Evolutionary conservation across 2,113 vertebrate genomes (phyloP).

Genomic region (Candoia aspera): DNA sequence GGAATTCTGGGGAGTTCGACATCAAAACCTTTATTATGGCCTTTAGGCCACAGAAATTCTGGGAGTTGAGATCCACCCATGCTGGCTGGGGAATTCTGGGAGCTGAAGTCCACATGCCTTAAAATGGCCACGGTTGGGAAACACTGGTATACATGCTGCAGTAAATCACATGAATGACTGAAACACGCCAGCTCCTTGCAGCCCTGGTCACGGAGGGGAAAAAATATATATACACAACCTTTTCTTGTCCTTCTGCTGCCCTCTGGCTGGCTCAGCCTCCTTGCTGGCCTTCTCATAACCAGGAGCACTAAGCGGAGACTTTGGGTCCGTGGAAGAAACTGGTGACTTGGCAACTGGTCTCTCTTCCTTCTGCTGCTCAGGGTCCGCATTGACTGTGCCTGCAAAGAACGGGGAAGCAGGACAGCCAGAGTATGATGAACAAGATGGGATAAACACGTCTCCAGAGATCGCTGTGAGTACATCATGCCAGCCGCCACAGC

Average conservation of each 20-base stretch:
- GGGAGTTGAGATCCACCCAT: not conserved
- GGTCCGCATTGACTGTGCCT: constrained; percentile 71
- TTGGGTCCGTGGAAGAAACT: constrained; percentile 59
- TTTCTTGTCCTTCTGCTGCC: constrained; percentile 70
- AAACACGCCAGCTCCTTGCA: not conserved
- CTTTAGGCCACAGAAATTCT: not conserved
- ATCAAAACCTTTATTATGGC: not conserved
- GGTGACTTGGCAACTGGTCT: constrained; percentile 58
- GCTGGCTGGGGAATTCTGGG: not conserved
- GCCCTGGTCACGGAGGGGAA: not conserved
- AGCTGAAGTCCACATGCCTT: not conserved
- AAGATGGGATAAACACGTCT: not conserved
- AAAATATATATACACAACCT: constrained; percentile 56
- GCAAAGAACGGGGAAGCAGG: constrained; percentile 26
- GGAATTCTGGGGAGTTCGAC: not conserved
- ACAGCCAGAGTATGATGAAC: not conserved
- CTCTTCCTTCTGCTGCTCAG: constrained; percentile 73
- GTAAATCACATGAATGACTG: not conserved
- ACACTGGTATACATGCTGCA: not conserved
- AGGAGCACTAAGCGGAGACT: constrained; percentile 47
- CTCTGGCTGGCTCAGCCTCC: constrained; percentile 66
- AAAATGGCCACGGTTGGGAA: not conserved
- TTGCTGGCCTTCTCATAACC: constrained; percentile 67
- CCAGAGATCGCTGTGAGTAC: too few relatives aligned
- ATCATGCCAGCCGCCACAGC: not conserved